Evolutionary conservation across 2,113 vertebrate species (phyloP), one percentile per base, ranked within the genome.

Genomic region (Rattus rattus): DNA sequence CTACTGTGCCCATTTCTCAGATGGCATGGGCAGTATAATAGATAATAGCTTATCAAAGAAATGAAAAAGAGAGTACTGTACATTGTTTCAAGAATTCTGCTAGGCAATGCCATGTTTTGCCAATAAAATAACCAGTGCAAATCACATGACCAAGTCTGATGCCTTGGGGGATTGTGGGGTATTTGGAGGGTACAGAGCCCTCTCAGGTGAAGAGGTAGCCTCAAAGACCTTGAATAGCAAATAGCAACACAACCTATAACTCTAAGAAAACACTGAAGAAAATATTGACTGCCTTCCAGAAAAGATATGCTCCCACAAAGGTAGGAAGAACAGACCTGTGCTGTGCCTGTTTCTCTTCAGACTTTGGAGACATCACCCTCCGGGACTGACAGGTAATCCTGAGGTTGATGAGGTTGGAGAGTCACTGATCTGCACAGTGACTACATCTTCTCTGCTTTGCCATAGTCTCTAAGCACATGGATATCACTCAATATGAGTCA

Each of bases 361-460:
- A 84, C 36, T 49, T 3, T 8, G 19, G 28, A 22, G 47, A 59
- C 13, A 36, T 67, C 22, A 33, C 28, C 10, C 39, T 33, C 54
- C 47, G 2, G 1, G 33, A 33, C 0, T 5, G 59, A 9, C 20
- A 43, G 30, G 43, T 47, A 47, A 73, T n/a, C n/a, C n/a, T n/a
- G n/a, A n/a, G n/a, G n/a, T n/a, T n/a, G 26, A 16, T 0, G 19
- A 88, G n/a, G 17, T 43, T 26, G 24, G 28, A 67, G 36, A 33
- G 28, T 10, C 33, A 16, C 17, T 28, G 16, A 39, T 28, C 24
- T 28, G 4, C 0, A 0, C 0, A 72, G 65, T 30, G 28, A 30
- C 65, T 28, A 30, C 65, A 14, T 11, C 36, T 1, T 16, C 19
- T 65, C 24, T 14, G 26, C 54, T 86, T 49, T 17, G 43, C 17